Base-by-base conservation (phyloP, 2,888 invertebrate species). In the Drosophila stalkeri region DNA sequence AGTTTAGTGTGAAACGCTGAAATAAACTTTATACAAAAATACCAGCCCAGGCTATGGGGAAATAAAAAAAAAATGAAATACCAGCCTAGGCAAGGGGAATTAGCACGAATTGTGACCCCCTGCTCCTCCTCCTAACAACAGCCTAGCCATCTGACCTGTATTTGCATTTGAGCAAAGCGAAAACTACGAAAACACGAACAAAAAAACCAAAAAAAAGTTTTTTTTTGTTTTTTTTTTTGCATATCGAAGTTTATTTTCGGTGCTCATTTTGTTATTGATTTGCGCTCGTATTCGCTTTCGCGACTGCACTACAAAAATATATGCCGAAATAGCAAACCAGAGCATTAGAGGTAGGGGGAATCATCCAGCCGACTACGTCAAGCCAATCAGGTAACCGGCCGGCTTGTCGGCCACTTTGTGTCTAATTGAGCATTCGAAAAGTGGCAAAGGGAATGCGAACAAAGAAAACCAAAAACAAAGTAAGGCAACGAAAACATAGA, bases 391-490 rank as follows among this genome's bases (percentile, higher is more conserved):
- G 60, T 49, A 52, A 54, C 70, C 64, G 70, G 77, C 70, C 74
- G 76, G 83, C 62, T 60, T 47, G 52, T 65, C 56, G 72, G 77
- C 72, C 70, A 82, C 75, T 72, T 72, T 75, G 66, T 62, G 77
- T 75, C 80, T 84, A 85, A 89, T 85, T 89, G 89, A 85, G 89
- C 88, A 72, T 85, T 84, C 75, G 65, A 74, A 77, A 75, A 62
- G 69, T 67, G 60, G 66, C 61, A 46, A 64, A 69, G 76, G 57
- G 44, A 67, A 67, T 69, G 77, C 67, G 69, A 81, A 79, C 69
- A 71, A 72, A 63, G 57, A 69, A 56, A 54, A 33, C 54, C 12
- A 52, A 69, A 56, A 52, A 18, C 49, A 16, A 16, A 51, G 39
- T 52, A 35, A 55, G 23, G 46, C n/a, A 52, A 33, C 39, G 11